These are phyloP conservation scores for Bos javanicus DNA, from an alignment of 2,113 vertebrate species.

Conservation along the genomic window DNA sequence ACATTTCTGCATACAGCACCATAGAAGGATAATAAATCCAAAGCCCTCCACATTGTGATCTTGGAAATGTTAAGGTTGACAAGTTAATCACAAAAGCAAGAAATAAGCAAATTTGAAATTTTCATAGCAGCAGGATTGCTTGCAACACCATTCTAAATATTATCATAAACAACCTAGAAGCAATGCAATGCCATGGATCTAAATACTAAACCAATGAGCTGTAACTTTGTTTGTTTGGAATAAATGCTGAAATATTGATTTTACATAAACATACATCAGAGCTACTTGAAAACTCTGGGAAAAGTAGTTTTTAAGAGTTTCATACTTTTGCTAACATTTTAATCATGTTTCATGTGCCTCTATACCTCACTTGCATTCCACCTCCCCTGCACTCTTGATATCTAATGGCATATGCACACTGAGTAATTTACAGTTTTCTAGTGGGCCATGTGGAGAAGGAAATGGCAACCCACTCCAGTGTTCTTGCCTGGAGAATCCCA, in stretches of 20 bases:
- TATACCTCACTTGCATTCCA: neutral
- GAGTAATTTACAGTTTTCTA: neutral
- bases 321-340: neutral
- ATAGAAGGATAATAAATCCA: slow-evolving; percentile 16
- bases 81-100: slow-evolving; percentile 47
- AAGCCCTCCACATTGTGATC: neutral
- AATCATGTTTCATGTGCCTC: neutral
- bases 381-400: neutral
- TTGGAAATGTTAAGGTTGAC: neutral
- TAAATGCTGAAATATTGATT: slow-evolving; percentile 8
- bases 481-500: too few species aligned
- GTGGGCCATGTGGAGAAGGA: too few species aligned
- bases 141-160: slow-evolving; percentile 17
- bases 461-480: too few species aligned
- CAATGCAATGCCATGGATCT: neutral
- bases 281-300: neutral
- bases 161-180: slow-evolving; percentile 20
- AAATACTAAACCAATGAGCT: neutral
- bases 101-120: slow-evolving; percentile 56
- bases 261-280: neutral
- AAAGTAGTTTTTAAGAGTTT: neutral
- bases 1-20: neutral
- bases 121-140: slow-evolving; percentile 1
- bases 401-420: neutral
- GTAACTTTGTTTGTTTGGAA: neutral